These are phyloP conservation scores for Bibio marci DNA, from an alignment of 2,888 invertebrate species.

Conservation along the genomic window DNA sequence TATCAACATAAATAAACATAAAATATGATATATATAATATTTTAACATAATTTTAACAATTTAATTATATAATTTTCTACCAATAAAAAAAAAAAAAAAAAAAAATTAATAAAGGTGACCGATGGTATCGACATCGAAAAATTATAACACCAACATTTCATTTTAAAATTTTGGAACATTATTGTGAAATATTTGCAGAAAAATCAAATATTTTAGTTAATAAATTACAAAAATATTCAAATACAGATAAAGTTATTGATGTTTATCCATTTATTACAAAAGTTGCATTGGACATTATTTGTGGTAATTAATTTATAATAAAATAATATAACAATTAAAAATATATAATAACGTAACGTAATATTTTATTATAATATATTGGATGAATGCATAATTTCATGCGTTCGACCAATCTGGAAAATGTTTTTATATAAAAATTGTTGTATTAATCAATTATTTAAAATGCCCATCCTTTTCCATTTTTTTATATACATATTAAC, in stretches of 20 bases:
- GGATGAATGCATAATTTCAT: neutral
- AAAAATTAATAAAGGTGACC: constrained; percentile 19
- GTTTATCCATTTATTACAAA: constrained; percentile 27
- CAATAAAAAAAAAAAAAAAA: no score
- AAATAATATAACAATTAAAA: no score
- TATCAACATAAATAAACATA: no score
- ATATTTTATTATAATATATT: neutral
- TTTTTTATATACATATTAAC: no score
- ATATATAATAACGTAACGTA: constrained; percentile 10
- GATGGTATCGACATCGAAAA: constrained; percentile 27
- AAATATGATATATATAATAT: no score
- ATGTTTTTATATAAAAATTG: no score
- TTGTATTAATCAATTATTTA: no score
- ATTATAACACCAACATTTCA: constrained; percentile 29
- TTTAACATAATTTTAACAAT: no score
- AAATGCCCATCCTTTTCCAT: no score
- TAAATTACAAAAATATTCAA: neutral
- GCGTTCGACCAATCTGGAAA: no score
- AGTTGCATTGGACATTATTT: constrained; percentile 25
- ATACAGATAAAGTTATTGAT: constrained; percentile 17
- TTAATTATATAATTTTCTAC: no score
- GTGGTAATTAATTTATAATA: constrained; percentile 15
- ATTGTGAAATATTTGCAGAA: constrained; percentile 20
- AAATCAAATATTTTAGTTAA: constrained; percentile 29
- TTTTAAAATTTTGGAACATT: constrained; percentile 24